Evolutionary conservation across 2,888 invertebrate species (phyloP).

Genomic region (Augiades crinisus): DNA sequence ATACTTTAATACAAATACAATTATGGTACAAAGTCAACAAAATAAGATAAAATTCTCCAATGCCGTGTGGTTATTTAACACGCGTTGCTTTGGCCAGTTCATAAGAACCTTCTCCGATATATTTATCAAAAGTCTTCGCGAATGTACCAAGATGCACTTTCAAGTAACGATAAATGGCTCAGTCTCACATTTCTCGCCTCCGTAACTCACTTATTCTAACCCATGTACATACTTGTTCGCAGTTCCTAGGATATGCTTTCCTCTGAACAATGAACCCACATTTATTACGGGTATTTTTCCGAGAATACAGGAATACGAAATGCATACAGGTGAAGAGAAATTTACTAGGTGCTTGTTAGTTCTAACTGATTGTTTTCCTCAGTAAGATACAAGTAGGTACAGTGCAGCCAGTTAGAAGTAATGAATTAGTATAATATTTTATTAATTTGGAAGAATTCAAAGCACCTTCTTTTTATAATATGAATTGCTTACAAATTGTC

Average conservation of each 20-base stretch:
- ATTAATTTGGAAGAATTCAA: no score
- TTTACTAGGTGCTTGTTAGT: constrained; percentile 9
- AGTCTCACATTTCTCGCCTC: constrained; percentile 16
- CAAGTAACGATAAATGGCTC: constrained; percentile 33
- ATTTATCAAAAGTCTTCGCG: constrained; percentile 27
- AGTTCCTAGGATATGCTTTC: constrained; percentile 10
- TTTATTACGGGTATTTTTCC: constrained; percentile 21
- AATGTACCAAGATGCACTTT: constrained; percentile 31
- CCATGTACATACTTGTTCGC: constrained; percentile 14
- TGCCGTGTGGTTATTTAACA: not conserved
- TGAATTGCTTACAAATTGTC: no score
- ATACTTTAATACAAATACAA: no score
- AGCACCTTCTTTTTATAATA: no score
- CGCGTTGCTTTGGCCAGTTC: not conserved
- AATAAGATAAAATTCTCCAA: no score
- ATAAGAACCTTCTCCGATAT: constrained; percentile 1
- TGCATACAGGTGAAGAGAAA: constrained; percentile 17
- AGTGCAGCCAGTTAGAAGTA: no score
- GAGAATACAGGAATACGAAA: constrained; percentile 8
- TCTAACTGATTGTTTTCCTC: no score
- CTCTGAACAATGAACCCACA: constrained; percentile 20
- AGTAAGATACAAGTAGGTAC: no score
- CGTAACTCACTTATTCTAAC: constrained; percentile 25
- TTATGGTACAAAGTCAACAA: no score
- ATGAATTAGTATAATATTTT: no score